These are phyloP conservation scores for Paralichthys olivaceus DNA, from an alignment of 2,113 vertebrate species.

Conservation along the genomic window DNA sequence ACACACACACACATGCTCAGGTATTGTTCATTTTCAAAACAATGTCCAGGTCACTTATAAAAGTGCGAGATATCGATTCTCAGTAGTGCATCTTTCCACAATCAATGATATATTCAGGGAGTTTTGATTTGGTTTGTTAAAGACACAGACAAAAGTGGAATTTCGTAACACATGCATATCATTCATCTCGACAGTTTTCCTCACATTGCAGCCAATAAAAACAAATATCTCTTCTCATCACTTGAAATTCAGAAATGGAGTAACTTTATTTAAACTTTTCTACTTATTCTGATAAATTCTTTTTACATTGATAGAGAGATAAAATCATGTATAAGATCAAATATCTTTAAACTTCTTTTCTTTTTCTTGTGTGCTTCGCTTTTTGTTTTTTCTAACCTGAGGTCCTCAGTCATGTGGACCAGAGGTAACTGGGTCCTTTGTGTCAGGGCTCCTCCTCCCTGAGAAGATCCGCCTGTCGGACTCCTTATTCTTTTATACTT, in stretches of 20 bases:
- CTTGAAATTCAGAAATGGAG: neutral
- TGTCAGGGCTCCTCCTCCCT: too few relatives aligned
- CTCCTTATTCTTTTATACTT: too few relatives aligned
- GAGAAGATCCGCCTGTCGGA: too few relatives aligned
- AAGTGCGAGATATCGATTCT: constrained; percentile 17
- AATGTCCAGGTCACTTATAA: constrained; percentile 21
- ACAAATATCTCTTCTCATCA: too few relatives aligned
- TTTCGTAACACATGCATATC: neutral
- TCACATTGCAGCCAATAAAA: neutral
- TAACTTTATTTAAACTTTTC: neutral
- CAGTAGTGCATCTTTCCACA: constrained; percentile 22
- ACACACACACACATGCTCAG: neutral
- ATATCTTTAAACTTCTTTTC: too few relatives aligned
- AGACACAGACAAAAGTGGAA: constrained; percentile 25
- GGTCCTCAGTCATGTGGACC: too few relatives aligned
- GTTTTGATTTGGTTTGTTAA: constrained; percentile 36
- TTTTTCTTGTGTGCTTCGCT: too few relatives aligned
- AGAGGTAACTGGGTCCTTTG: too few relatives aligned
- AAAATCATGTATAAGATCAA: too few relatives aligned
- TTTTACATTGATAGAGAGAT: too few relatives aligned
- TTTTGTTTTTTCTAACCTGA: too few relatives aligned
- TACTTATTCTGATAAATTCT: neutral
- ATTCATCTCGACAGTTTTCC: neutral
- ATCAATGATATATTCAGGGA: constrained; percentile 33
- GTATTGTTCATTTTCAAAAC: constrained; percentile 23